Percentiles rank a stretch among this genome's conserved stretches.
Evolutionary conservation across 1,140 invertebrate genomes (phyloP).

Genomic region (Planococcus citri): DNA sequence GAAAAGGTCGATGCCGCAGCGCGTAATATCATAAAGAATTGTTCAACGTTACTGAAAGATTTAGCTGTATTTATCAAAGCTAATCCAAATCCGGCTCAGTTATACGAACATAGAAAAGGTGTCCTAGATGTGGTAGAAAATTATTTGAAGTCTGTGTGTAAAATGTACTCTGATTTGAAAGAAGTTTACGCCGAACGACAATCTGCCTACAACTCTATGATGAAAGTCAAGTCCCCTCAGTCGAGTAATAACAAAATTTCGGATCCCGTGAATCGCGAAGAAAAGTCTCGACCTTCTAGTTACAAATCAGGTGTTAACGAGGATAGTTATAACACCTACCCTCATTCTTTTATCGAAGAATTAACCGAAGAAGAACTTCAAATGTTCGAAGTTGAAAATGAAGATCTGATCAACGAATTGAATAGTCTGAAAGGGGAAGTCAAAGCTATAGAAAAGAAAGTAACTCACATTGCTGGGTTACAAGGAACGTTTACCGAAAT

Average conservation of each 20-base stretch:
- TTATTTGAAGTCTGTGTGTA: constrained; percentile 72
- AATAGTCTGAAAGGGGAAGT: constrained; percentile 54
- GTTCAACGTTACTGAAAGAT: constrained; percentile 59
- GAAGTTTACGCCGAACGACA: constrained; percentile 71
- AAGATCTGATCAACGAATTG: constrained; percentile 68
- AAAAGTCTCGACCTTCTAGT: neutral
- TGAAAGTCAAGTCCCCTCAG: constrained; percentile 45
- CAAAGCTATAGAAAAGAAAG: constrained; percentile 65
- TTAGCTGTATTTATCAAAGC: constrained; percentile 48
- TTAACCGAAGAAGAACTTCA: constrained; percentile 77
- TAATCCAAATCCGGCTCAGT: constrained; percentile 42
- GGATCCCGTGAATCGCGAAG: constrained; percentile 26
- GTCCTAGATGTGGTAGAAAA: constrained; percentile 60
- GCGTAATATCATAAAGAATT: constrained; percentile 69
- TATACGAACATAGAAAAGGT: constrained; percentile 58
- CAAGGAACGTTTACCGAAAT: constrained; percentile 96
- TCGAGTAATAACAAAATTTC: constrained; percentile 28
- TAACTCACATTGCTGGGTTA: constrained; percentile 88
- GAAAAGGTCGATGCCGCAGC: constrained; percentile 74
- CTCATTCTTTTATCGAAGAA: constrained; percentile 41
- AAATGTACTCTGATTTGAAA: constrained; percentile 77
- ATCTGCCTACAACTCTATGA: constrained; percentile 66
- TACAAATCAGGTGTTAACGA: neutral
- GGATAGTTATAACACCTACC: constrained; percentile 21
- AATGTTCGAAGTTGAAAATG: constrained; percentile 77